Percentiles rank a stretch among this genome's conserved stretches.
phyloP scores from a whole-genome alignment of 2,113 vertebrate genomes.

The Oreochromis niloticus region DNA sequence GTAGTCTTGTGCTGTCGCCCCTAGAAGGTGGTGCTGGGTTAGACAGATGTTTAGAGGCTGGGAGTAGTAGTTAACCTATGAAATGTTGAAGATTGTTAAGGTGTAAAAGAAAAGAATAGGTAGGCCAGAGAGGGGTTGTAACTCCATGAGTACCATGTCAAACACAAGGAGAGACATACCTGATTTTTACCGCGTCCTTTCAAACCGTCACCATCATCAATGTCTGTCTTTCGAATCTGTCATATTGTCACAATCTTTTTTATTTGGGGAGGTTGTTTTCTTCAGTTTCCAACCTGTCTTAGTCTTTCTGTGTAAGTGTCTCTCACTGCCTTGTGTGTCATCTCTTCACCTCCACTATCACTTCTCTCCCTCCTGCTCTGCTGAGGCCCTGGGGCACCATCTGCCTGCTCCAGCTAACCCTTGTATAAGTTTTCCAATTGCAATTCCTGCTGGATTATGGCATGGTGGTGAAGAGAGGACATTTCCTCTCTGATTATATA shows the following conservation, averaged over 20 bases:
- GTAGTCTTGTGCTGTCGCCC: background rate
- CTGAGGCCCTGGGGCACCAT: constrained; percentile 81
- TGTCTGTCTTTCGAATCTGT: background rate
- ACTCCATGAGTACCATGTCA: constrained; percentile 73
- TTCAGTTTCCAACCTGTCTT: constrained; percentile 34
- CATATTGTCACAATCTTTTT: background rate
- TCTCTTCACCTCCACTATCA: constrained; percentile 42
- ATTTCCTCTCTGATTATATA: constrained; percentile 77
- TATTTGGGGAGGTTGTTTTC: background rate
- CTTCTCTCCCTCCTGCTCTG: constrained; percentile 54
- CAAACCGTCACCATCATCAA: background rate
- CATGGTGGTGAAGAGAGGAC: constrained; percentile 55
- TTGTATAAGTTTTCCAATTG: constrained; percentile 91
- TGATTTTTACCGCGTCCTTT: background rate
- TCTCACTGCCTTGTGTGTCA: constrained; percentile 27
- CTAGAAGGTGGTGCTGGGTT: background rate
- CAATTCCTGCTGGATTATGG: constrained; percentile 81
- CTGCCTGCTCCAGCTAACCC: constrained; percentile 80
- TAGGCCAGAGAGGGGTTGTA: background rate
- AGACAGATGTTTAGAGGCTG: background rate
- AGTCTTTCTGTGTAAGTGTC: constrained; percentile 27
- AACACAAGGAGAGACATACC: constrained; percentile 76
- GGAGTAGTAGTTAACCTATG: constrained; percentile 30
- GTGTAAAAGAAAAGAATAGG: constrained; percentile 54
- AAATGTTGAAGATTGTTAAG: constrained; percentile 71